These are phyloP conservation scores for Hypena proboscidalis DNA, from an alignment of 2,888 invertebrate species.

Conservation along the genomic window DNA sequence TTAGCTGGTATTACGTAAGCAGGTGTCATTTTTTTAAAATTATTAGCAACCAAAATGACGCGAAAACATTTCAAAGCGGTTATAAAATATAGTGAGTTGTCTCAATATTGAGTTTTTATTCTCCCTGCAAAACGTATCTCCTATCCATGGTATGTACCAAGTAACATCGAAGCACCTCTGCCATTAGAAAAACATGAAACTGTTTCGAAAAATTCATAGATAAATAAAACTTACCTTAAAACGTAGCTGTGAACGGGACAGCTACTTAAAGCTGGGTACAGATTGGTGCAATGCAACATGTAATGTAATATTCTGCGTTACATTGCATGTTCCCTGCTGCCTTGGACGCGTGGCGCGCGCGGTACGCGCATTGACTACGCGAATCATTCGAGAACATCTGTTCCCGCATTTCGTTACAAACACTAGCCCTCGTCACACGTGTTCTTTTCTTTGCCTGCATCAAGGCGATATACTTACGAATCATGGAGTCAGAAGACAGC, in stretches of 20 bases:
- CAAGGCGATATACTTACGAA: too few species aligned
- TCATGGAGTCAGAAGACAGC: too few species aligned
- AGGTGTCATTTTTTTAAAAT: not conserved
- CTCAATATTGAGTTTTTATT: conserved; percentile 21
- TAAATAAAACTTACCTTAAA: conserved; percentile 71
- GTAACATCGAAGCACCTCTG: conserved; percentile 47
- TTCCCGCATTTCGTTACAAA: too few species aligned
- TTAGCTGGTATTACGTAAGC: too few species aligned
- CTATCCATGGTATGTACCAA: conserved; percentile 43
- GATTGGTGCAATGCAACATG: conserved; percentile 15
- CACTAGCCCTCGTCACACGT: too few species aligned
- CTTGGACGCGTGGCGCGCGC: too few species aligned
- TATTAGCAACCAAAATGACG: not conserved
- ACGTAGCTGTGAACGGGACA: conserved; percentile 56
- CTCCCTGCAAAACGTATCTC: conserved; percentile 24
- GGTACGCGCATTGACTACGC: too few species aligned
- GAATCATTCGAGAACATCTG: too few species aligned
- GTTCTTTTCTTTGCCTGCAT: too few species aligned
- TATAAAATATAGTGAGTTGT: conserved; percentile 14
- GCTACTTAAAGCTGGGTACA: conserved; percentile 32
- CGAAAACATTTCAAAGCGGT: not conserved
- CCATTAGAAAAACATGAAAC: conserved; percentile 63
- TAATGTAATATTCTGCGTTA: too few species aligned
- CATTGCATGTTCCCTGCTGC: too few species aligned
- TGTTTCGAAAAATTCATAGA: conserved; percentile 70